phyloP scores from a whole-genome alignment of 2,888 invertebrate species.

The Coenonympha arcania region DNA sequence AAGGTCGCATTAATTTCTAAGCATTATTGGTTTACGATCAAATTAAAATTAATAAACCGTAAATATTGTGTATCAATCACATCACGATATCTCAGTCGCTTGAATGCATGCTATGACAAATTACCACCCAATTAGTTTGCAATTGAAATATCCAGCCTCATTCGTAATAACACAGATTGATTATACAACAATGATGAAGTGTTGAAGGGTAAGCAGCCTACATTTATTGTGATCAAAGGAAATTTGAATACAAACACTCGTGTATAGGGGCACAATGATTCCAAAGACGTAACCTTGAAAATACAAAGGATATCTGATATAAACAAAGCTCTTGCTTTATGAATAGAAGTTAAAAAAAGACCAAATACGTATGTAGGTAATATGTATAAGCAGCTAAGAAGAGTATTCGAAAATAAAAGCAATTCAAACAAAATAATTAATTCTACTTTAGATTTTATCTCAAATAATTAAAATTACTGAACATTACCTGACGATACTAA shows the following conservation, averaged over 20 bases:
- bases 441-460: too few species aligned
- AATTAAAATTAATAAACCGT: background rate
- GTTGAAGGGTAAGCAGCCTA: background rate
- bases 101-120: constrained; percentile 6
- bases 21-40: background rate
- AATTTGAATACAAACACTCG: background rate
- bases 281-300: background rate
- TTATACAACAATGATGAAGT: background rate
- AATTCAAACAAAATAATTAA: too few species aligned
- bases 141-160: constrained; percentile 10
- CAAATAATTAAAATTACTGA: too few species aligned
- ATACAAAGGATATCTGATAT: background rate
- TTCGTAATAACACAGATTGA: background rate
- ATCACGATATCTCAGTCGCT: constrained; percentile 1
- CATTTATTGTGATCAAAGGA: background rate
- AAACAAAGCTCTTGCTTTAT: background rate
- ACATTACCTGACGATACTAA: too few species aligned
- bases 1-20: background rate
- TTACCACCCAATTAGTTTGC: constrained; percentile 13
- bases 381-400: too few species aligned
- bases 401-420: too few species aligned
- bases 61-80: background rate
- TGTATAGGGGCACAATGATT: background rate
- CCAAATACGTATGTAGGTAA: too few species aligned
- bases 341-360: too few species aligned